Conservation (phyloP, 2,888 invertebrate genomes). For the Tuberolachnus salignus region DNA sequence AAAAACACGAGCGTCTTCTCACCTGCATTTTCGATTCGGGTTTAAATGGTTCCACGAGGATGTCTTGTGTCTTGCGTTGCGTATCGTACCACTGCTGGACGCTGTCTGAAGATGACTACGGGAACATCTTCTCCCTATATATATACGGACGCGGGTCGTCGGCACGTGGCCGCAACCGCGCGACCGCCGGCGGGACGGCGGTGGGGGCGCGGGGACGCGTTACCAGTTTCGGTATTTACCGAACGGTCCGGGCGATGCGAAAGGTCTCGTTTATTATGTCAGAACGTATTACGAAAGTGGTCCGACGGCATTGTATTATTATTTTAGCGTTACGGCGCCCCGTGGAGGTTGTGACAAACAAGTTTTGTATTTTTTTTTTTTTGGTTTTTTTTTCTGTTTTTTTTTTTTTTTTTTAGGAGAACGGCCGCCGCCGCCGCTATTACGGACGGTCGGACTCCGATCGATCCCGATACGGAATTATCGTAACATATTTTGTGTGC, state of each 20-base stretch:
- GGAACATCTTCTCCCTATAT: constrained; percentile 10
- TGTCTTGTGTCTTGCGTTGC: too few species aligned
- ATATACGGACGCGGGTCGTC: neutral
- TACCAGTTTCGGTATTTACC: constrained; percentile 43
- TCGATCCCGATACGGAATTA: too few species aligned
- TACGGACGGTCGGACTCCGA: too few species aligned
- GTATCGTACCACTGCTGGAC: neutral
- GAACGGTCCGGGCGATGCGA: constrained; percentile 33
- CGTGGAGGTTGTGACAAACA: constrained; percentile 38
- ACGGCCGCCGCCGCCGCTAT: too few species aligned
- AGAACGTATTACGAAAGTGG: constrained; percentile 48
- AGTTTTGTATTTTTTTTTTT: constrained; percentile 18
- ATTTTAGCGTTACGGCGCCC: constrained; percentile 8
- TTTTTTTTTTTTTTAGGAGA: too few species aligned
- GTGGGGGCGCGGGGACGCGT: neutral
- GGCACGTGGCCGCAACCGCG: too few species aligned
- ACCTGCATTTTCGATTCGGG: too few species aligned
- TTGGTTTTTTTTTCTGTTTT: constrained; percentile 19
- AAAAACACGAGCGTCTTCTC: too few species aligned
- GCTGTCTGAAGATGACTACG: neutral
- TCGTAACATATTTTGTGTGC: too few species aligned
- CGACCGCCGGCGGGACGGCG: neutral
- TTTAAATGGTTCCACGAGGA: too few species aligned
- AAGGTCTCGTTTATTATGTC: constrained; percentile 54
- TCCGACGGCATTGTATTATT: constrained; percentile 47